These are phyloP conservation scores for Triplophysa rosa DNA, from an alignment of 2,113 vertebrate species.

Conservation along the genomic window DNA sequence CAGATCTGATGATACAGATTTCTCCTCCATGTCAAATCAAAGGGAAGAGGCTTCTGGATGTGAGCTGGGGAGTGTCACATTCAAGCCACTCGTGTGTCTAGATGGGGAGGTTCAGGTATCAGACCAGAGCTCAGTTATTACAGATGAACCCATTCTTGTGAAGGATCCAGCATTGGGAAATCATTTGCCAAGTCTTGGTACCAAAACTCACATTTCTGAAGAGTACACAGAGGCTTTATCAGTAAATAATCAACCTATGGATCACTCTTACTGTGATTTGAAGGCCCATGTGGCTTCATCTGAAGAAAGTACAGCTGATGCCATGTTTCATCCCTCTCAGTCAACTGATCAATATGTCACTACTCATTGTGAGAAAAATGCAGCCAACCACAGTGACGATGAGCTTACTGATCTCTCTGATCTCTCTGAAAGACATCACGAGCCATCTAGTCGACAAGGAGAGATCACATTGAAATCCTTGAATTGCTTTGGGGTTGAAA, in stretches of 20 bases:
- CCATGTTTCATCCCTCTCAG: background rate
- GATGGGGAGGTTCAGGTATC: constrained; percentile 37
- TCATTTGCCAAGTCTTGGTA: background rate
- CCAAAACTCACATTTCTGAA: background rate
- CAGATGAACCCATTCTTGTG: constrained; percentile 24
- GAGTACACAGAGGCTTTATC: background rate
- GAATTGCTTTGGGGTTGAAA: constrained; percentile 31
- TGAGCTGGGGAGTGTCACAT: constrained; percentile 28
- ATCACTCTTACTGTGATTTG: constrained; percentile 36
- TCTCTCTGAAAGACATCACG: background rate
- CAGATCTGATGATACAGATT: background rate
- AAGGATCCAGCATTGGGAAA: background rate
- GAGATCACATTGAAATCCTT: constrained; percentile 47
- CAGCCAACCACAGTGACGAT: background rate
- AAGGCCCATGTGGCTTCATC: background rate
- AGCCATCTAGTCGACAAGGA: background rate
- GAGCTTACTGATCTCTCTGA: background rate
- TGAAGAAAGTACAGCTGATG: constrained; percentile 6
- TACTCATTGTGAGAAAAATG: background rate
- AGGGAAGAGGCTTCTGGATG: background rate
- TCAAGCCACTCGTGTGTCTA: constrained; percentile 57
- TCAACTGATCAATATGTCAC: background rate
- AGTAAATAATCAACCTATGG: background rate
- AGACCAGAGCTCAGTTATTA: background rate
- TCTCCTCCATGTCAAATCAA: background rate